A percentile compares a stretch with the other conserved stretches of the same genome.
Conservation (phyloP, 2,888 invertebrate species). For the Sisyra terminalis region DNA sequence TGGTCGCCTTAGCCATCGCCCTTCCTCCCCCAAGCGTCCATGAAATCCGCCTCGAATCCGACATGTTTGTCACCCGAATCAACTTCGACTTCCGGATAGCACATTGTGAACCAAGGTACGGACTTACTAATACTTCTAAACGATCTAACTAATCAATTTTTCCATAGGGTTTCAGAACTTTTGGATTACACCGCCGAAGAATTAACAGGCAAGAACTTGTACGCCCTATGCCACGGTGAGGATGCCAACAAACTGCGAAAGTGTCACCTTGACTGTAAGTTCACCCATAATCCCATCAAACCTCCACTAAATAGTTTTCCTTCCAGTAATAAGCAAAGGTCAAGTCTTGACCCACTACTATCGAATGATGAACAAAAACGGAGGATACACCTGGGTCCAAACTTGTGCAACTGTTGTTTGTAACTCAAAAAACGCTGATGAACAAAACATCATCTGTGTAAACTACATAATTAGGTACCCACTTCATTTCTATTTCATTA, state of each 20-base stretch:
- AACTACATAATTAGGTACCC: conserved; percentile 89
- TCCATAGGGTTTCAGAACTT: conserved; percentile 70
- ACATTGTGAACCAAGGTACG: conserved; percentile 87
- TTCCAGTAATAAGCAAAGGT: conserved; percentile 86
- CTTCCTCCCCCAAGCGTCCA: conserved; percentile 94
- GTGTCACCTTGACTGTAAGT: conserved; percentile 92
- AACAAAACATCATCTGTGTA: conserved; percentile 93
- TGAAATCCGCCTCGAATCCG: conserved; percentile 86
- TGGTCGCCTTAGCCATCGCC: conserved; percentile 92
- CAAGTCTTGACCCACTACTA: conserved; percentile 94
- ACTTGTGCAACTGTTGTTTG: conserved; percentile 94
- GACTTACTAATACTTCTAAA: neutral
- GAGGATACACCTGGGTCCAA: conserved; percentile 94
- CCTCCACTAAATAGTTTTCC: conserved; percentile 22
- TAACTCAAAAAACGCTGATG: conserved; percentile 88
- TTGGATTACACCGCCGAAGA: conserved; percentile 89
- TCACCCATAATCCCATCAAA: no score
- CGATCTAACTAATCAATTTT: conserved; percentile 5
- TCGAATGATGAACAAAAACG: conserved; percentile 88
- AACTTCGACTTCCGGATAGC: conserved; percentile 93
- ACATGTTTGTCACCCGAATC: conserved; percentile 93
- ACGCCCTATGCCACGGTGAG: conserved; percentile 89
- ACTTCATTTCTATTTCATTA: conserved; percentile 2
- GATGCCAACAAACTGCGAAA: conserved; percentile 87
- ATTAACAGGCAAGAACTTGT: conserved; percentile 82